These are phyloP conservation scores for Drosophila austrosaltans DNA, from an alignment of 2,888 invertebrate species.

Conservation along the genomic window DNA sequence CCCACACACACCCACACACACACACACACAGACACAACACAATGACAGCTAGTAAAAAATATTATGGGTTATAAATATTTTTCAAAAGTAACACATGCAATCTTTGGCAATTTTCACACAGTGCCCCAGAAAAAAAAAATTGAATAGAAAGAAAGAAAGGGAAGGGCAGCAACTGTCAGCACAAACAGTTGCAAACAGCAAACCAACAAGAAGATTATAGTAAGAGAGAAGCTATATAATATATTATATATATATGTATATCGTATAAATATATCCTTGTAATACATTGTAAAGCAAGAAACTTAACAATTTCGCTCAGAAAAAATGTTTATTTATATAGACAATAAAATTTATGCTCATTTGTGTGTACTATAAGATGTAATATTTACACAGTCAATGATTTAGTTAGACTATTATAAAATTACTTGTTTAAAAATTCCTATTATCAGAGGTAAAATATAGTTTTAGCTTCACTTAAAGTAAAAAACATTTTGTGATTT, in stretches of 20 bases:
- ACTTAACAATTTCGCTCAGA: background rate
- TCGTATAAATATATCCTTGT: background rate
- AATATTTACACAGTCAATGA: background rate
- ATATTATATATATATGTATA: background rate
- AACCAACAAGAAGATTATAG: constrained; percentile 11
- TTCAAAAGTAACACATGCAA: constrained; percentile 65
- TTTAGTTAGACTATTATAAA: background rate
- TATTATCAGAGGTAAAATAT: no score
- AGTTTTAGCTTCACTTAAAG: no score
- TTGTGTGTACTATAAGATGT: background rate
- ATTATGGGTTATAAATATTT: constrained; percentile 74
- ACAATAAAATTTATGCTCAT: background rate
- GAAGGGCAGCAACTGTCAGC: constrained; percentile 58
- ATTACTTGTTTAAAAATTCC: no score
- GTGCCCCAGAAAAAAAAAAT: constrained; percentile 20
- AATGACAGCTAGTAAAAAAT: constrained; percentile 66
- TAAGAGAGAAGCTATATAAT: background rate
- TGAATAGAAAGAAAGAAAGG: background rate
- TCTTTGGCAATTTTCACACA: constrained; percentile 72
- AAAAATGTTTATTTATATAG: background rate
- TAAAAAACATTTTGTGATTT: no score
- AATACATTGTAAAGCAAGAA: background rate
- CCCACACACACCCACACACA: constrained; percentile 19
- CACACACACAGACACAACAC: constrained; percentile 21
- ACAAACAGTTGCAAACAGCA: constrained; percentile 71